These are phyloP conservation scores for Tiliacea aurago DNA, from an alignment of 2,888 invertebrate species.

Conservation along the genomic window DNA sequence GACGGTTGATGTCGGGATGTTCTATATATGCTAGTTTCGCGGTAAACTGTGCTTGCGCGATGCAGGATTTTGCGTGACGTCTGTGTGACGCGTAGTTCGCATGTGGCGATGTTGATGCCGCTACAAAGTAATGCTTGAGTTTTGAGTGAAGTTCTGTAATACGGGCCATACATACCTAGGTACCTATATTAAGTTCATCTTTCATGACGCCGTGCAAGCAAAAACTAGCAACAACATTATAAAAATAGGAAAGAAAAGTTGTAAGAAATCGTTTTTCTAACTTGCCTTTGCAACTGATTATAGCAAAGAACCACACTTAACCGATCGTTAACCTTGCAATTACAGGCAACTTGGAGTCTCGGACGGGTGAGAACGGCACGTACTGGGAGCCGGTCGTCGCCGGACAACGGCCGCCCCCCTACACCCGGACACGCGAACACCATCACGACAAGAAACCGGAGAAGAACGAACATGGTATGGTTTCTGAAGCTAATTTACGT, in stretches of 20 bases:
- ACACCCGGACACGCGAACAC: constrained; percentile 1
- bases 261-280: background rate
- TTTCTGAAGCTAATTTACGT: background rate
- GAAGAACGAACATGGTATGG: constrained; percentile 37
- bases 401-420: constrained; percentile 21
- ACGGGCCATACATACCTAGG: background rate
- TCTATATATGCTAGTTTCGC: too few species aligned
- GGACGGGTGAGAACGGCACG: constrained; percentile 45
- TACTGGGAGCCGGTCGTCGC: constrained; percentile 53
- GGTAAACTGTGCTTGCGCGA: too few species aligned
- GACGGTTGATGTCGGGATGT: too few species aligned
- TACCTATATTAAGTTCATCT: background rate
- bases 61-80: too few species aligned
- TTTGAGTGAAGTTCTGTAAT: too few species aligned
- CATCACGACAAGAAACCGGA: constrained; percentile 27
- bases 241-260: background rate
- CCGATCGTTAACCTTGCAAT: constrained; percentile 71
- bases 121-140: too few species aligned
- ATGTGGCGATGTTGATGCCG: too few species aligned
- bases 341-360: constrained; percentile 60
- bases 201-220: background rate
- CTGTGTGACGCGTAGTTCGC: too few species aligned
- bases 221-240: background rate
- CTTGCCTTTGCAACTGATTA: constrained; percentile 28
- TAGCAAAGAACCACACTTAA: constrained; percentile 16